Evolutionary conservation across 1,140 invertebrate genomes (phyloP).

Genomic region (Carposina sasakii): DNA sequence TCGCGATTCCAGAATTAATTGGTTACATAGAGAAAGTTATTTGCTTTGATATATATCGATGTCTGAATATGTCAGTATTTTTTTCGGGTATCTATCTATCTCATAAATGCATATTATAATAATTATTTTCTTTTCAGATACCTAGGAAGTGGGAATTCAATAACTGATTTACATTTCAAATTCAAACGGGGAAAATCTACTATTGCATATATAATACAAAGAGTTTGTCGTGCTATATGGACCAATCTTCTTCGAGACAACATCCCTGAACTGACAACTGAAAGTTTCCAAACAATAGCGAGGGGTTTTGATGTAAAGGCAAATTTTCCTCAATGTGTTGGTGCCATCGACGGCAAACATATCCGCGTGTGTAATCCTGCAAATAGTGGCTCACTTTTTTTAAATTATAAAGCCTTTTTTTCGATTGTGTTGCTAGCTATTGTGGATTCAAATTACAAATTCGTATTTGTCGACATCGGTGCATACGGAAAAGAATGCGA

Average conservation of each 20-base stretch:
- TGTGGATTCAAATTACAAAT: slow-evolving; percentile 3
- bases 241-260: slow-evolving; percentile 3
- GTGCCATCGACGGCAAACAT: neutral
- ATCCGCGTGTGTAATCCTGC: slow-evolving; percentile 7
- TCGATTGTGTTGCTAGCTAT: slow-evolving; percentile 8
- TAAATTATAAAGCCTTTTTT: slow-evolving; percentile 8
- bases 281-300: slow-evolving; percentile 6
- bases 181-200: slow-evolving; percentile 9
- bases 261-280: slow-evolving; percentile 5
- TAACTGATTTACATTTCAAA: slow-evolving; percentile 9
- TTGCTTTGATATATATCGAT: slow-evolving; percentile 3
- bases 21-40: slow-evolving; percentile 4
- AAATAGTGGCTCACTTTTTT: slow-evolving; percentile 9
- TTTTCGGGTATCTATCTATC: slow-evolving; percentile 2
- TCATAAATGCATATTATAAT: slow-evolving; percentile 10
- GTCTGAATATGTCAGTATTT: slow-evolving; percentile 6
- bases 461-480: slow-evolving; percentile 8
- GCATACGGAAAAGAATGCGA: slow-evolving; percentile 10
- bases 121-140: slow-evolving; percentile 9
- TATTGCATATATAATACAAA: slow-evolving; percentile 7
- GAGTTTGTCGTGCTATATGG: slow-evolving; percentile 11
- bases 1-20: neutral
- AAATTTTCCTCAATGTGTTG: neutral
- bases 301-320: slow-evolving; percentile 1
- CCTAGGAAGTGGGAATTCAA: slow-evolving; percentile 8